A percentile compares a stretch with the other conserved stretches of the same genome.
Evolutionary conservation across 2,888 invertebrate species (phyloP).

Genomic region (Eupithecia subfuscata): DNA sequence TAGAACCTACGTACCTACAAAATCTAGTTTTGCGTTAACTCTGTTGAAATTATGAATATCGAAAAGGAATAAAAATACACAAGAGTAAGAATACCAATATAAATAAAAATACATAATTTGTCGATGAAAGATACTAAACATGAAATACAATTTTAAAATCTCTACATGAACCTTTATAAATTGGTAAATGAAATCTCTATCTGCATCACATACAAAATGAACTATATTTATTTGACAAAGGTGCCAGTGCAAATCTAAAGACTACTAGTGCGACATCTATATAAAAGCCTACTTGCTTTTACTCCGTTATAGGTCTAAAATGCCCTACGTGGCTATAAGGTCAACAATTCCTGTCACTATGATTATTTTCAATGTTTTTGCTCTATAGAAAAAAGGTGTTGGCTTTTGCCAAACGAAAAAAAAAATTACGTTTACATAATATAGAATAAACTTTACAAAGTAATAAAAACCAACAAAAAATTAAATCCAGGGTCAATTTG

Average conservation of each 20-base stretch:
- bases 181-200: too few relatives aligned
- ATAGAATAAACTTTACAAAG: not conserved
- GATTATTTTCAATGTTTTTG: slow-evolving; percentile 11
- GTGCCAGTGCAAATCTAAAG: not conserved
- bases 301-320: not conserved
- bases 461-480: not conserved
- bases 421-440: not conserved
- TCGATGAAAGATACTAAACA: not conserved
- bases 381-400: too few relatives aligned
- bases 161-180: too few relatives aligned
- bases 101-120: not conserved
- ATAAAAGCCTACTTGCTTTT: not conserved
- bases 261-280: not conserved
- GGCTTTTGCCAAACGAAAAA: not conserved
- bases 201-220: not conserved
- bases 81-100: not conserved
- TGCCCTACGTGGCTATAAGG: slow-evolving; percentile 13
- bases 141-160: too few relatives aligned
- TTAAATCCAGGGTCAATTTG: not conserved
- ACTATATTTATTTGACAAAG: not conserved
- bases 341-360: slow-evolving; percentile 31
- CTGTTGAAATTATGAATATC: not conserved
- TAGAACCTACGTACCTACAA: not conserved
- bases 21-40: not conserved
- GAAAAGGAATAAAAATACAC: not conserved